phyloP scores from a whole-genome alignment of 2,888 invertebrate species.

The Euzetes globulus region DNA sequence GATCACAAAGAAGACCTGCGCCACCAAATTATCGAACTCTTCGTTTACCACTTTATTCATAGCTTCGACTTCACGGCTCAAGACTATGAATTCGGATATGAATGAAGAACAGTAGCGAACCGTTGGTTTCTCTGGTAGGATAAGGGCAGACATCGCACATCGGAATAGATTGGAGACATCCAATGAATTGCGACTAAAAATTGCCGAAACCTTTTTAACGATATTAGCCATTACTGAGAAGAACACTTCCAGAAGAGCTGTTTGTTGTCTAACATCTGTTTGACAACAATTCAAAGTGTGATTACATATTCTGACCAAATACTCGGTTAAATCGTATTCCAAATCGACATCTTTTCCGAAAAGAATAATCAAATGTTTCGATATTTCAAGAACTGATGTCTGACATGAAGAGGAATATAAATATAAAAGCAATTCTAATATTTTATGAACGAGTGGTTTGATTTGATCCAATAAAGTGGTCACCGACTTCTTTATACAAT shows the following conservation, averaged over 20 bases:
- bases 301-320: slow-evolving; percentile 46
- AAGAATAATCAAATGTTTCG: slow-evolving; percentile 56
- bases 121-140: slow-evolving; percentile 56
- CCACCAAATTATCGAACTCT: slow-evolving; percentile 57
- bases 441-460: slow-evolving; percentile 59
- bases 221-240: slow-evolving; percentile 59
- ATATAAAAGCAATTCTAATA: slow-evolving; percentile 60
- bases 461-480: slow-evolving; percentile 64
- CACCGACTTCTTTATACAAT: slow-evolving; percentile 64
- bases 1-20: slow-evolving; percentile 51
- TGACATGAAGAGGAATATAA: slow-evolving; percentile 63
- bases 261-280: slow-evolving; percentile 53
- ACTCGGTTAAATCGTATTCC: slow-evolving; percentile 47
- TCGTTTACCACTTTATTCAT: slow-evolving; percentile 54
- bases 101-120: slow-evolving; percentile 57
- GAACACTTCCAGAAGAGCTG: slow-evolving; percentile 65
- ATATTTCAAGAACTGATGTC: slow-evolving; percentile 62
- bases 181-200: slow-evolving; percentile 46
- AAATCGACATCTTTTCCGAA: slow-evolving; percentile 45
- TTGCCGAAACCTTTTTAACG: slow-evolving; percentile 58
- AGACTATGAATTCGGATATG: slow-evolving; percentile 55
- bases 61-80: slow-evolving; percentile 52
- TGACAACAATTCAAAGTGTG: slow-evolving; percentile 44
- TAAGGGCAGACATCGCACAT: slow-evolving; percentile 56
- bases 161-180: slow-evolving; percentile 30